Evolutionary conservation across 2,888 invertebrate genomes (phyloP).

Genomic region (Troides helena): DNA sequence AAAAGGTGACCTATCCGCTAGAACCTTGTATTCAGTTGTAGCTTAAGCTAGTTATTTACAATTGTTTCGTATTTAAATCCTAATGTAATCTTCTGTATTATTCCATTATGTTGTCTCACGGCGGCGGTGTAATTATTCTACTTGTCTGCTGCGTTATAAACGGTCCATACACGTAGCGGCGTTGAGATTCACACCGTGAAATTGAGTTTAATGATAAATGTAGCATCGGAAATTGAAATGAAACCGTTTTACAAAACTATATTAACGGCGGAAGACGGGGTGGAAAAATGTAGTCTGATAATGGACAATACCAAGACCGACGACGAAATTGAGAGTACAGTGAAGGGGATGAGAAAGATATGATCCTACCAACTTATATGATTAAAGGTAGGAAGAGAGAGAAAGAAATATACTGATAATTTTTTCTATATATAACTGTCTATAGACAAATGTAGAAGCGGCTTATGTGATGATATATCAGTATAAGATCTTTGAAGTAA

Average conservation of each 20-base stretch:
- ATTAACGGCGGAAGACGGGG: not conserved
- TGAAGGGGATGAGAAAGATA: too few relatives aligned
- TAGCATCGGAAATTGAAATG: not conserved
- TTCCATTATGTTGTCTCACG: not conserved
- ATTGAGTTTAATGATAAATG: conserved; percentile 28
- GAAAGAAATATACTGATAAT: too few relatives aligned
- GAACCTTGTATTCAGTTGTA: not conserved
- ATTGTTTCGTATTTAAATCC: not conserved
- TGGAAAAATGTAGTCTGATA: too few relatives aligned
- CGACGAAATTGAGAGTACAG: too few relatives aligned
- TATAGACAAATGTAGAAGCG: too few relatives aligned
- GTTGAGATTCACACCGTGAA: conserved; percentile 21
- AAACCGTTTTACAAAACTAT: not conserved
- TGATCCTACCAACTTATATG: too few relatives aligned
- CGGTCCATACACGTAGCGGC: conserved; percentile 16
- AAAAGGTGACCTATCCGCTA: too few relatives aligned
- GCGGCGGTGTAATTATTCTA: conserved; percentile 17
- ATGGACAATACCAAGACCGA: too few relatives aligned
- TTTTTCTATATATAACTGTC: too few relatives aligned
- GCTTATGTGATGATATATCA: too few relatives aligned
- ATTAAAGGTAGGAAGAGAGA: too few relatives aligned
- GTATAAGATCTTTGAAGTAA: too few relatives aligned
- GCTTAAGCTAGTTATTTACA: not conserved
- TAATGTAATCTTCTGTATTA: not conserved
- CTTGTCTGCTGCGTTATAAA: conserved; percentile 19